Evolutionary conservation across 2,888 invertebrate genomes (phyloP).

Genomic region (Drosophila quinaria): DNA sequence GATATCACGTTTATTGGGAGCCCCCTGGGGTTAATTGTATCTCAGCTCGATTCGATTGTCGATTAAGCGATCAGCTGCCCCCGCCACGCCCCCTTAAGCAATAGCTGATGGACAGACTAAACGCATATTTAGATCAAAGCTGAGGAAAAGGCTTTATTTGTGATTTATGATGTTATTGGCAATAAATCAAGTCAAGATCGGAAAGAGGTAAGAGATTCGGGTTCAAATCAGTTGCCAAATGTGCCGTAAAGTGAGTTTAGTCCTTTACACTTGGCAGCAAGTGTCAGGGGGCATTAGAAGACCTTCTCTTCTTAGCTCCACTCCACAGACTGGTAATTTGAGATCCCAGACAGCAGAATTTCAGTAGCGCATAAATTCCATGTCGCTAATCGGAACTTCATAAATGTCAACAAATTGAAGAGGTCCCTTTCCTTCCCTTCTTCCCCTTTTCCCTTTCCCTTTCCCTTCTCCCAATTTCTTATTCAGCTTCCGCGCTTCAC

Average conservation of each 20-base stretch:
- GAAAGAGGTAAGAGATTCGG: not conserved
- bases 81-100: not conserved
- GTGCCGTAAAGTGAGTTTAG: slow-evolving; percentile 48
- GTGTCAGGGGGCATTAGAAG: slow-evolving; percentile 74
- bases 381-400: slow-evolving; percentile 75
- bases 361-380: slow-evolving; percentile 78
- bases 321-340: slow-evolving; percentile 48
- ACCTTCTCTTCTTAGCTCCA: slow-evolving; percentile 18
- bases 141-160: slow-evolving; percentile 29
- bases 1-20: slow-evolving; percentile 63
- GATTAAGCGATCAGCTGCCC: slow-evolving; percentile 83
- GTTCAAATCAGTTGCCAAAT: slow-evolving; percentile 43
- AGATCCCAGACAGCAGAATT: slow-evolving; percentile 47
- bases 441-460: not conserved
- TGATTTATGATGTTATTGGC: slow-evolving; percentile 46
- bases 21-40: slow-evolving; percentile 81
- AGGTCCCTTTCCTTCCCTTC: not conserved
- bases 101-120: slow-evolving; percentile 45
- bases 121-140: slow-evolving; percentile 59
- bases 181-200: slow-evolving; percentile 55
- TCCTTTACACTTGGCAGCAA: slow-evolving; percentile 76
- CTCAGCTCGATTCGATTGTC: slow-evolving; percentile 56
- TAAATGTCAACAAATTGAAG: slow-evolving; percentile 64
- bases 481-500: slow-evolving; percentile 55
- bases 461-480: no score